Percentiles rank a stretch among this genome's conserved stretches.
These are phyloP conservation scores for Aphaenogaster ashmeadi DNA, from an alignment of 1,140 invertebrate species.

Conservation along the genomic window DNA sequence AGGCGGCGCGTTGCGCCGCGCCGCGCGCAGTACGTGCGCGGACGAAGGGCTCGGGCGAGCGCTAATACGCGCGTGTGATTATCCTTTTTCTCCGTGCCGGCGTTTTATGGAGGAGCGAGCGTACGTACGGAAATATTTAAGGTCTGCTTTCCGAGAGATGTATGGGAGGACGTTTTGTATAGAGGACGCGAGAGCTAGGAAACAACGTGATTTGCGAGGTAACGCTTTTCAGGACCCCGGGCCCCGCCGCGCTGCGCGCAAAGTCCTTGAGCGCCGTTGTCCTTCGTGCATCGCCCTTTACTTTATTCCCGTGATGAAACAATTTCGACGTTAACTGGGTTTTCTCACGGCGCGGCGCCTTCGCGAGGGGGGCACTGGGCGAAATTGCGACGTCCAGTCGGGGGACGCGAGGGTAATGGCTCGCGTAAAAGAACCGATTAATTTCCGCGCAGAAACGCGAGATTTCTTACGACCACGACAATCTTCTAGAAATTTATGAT, in stretches of 20 bases:
- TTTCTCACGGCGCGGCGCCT: neutral
- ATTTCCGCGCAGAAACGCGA: neutral
- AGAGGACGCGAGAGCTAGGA: slow-evolving; percentile 47
- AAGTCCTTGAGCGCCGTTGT: slow-evolving; percentile 40
- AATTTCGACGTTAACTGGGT: slow-evolving; percentile 54
- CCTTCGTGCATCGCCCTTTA: slow-evolving; percentile 47
- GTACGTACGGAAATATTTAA: slow-evolving; percentile 77
- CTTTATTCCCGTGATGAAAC: slow-evolving; percentile 62
- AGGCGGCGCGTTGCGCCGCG: neutral
- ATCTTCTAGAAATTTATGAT: neutral
- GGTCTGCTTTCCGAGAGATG: slow-evolving; percentile 68
- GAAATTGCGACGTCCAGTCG: slow-evolving; percentile 48
- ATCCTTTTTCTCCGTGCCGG: slow-evolving; percentile 69
- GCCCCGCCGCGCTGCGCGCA: neutral
- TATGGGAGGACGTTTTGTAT: slow-evolving; percentile 52
- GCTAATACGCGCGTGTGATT: slow-evolving; percentile 75
- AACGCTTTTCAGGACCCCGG: slow-evolving; percentile 49
- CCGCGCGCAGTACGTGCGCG: slow-evolving; percentile 34
- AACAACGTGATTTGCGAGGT: slow-evolving; percentile 61
- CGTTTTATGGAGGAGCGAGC: slow-evolving; percentile 47
- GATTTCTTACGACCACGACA: neutral
- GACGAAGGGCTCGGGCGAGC: slow-evolving; percentile 60
- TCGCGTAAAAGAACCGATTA: neutral
- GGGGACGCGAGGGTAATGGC: slow-evolving; percentile 5
- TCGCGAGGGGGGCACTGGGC: neutral